Percentiles rank a stretch among this genome's conserved stretches.
Conservation (phyloP, 2,797 vertebrate species). For the Ceyx erithaca region DNA sequence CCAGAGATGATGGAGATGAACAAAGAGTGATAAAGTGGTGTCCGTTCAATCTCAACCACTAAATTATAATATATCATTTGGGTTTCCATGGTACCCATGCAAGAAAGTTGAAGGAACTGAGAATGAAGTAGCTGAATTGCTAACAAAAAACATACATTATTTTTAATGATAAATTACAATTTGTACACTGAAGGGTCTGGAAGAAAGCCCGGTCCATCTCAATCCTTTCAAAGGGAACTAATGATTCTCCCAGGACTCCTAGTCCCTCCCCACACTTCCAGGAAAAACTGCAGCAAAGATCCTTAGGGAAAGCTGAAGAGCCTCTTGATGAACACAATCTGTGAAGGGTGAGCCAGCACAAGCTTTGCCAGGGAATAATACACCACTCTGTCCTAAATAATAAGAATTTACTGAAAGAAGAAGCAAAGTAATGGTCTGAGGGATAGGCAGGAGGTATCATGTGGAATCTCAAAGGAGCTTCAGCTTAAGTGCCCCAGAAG, state of each 20-base stretch:
- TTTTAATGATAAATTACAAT: slow-evolving; percentile 68
- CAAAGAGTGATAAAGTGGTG: background rate
- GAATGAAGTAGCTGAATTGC: slow-evolving; percentile 51
- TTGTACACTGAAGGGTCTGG: slow-evolving; percentile 47
- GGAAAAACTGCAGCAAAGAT: slow-evolving; percentile 43
- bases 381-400: background rate
- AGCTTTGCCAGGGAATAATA: background rate
- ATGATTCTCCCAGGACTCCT: slow-evolving; percentile 54
- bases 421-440: background rate
- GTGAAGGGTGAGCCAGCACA: background rate
- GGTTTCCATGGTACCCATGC: slow-evolving; percentile 50
- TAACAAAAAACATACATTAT: slow-evolving; percentile 65
- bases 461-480: slow-evolving; percentile 5
- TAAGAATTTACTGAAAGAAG: slow-evolving; percentile 45
- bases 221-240: slow-evolving; percentile 71
- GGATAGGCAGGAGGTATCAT: background rate
- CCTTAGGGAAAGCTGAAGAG: slow-evolving; percentile 16
- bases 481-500: background rate
- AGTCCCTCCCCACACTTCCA: slow-evolving; percentile 23
- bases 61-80: slow-evolving; percentile 54
- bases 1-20: background rate
- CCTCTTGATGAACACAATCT: slow-evolving; percentile 7
- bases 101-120: slow-evolving; percentile 47
- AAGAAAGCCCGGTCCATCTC: slow-evolving; percentile 64
- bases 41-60: slow-evolving; percentile 8